Base-by-base conservation (phyloP, 2,888 invertebrate species). In the Thera obeliscata region DNA sequence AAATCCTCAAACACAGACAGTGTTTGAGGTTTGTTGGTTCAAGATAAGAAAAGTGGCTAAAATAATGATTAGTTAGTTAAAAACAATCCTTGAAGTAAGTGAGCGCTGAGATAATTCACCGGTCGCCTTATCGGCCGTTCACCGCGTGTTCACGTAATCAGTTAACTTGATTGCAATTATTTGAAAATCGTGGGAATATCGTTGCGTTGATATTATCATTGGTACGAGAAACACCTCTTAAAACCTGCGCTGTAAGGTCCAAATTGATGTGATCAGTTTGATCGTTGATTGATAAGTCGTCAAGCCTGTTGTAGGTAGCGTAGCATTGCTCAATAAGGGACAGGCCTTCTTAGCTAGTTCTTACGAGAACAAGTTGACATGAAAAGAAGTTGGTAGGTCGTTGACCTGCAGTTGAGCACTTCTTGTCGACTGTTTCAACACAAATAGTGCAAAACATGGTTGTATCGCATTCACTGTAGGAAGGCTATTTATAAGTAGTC, bases 71-170 rank as follows among this genome's bases (percentile, higher is more conserved):
- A 58, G 49, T 46, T 61, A 64, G 38, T 61, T 61, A 64, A 61
- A 65, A 58, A 67, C 71, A 67, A 72, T 70, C 71, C 73, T 73
- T 75, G 72, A 65, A 57, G 61, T 61, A 6, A 56, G 41, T 38
- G 60, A 69, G 64, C 57, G 65, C 56, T 55, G 66, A 70, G 74
- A 75, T 74, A 74, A 69, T 64, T 71, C 59, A 55, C 35, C 69
- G 72, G 71, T 56, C 61, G 56, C 54, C 64, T 70, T 75, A 75
- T 75, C 75, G 75, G 71, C 56, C 72, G 62, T 75, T 74, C 74
- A 75, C 74, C 67, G 61, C 65, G 54, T 59, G 56, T 67, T 70
- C 70, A 62, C 64, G 74, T 75, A 71, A 72, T 69, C 72, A 65
- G 56, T 69, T 69, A 63, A 69, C 67, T 72, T 52, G 63, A 70